These are phyloP conservation scores for Rhincodon typus DNA, from an alignment of 2,797 vertebrate species.

Conservation along the genomic window DNA sequence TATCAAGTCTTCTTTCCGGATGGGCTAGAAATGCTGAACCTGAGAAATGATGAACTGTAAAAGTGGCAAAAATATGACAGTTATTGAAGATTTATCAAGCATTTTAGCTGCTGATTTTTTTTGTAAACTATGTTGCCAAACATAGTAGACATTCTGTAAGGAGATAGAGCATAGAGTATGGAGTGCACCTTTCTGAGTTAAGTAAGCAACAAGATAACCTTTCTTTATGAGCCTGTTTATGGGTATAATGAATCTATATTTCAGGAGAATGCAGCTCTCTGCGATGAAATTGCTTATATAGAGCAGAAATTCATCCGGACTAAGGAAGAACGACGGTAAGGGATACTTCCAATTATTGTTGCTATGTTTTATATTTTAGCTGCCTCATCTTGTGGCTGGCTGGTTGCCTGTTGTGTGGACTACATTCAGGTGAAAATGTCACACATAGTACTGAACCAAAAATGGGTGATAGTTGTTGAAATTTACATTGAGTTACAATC, in stretches of 20 bases:
- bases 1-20: neutral
- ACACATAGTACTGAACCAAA: neutral
- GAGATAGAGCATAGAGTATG: neutral
- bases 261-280: slow-evolving; percentile 82
- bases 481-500: neutral
- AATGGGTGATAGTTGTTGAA: neutral
- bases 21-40: neutral
- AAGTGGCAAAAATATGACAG: neutral
- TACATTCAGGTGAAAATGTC: neutral
- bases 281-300: slow-evolving; percentile 81
- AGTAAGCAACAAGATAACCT: neutral
- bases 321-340: slow-evolving; percentile 79
- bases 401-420: neutral
- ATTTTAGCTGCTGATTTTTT: neutral
- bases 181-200: neutral
- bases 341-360: slow-evolving; percentile 1
- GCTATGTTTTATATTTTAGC: neutral
- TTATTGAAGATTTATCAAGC: neutral
- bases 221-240: neutral
- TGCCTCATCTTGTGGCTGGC: neutral
- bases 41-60: neutral
- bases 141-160: neutral
- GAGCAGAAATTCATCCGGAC: slow-evolving; percentile 81
- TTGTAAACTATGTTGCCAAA: neutral
- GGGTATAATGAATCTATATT: neutral